Evolutionary conservation across 1,140 invertebrate genomes (phyloP).

Genomic region (Pseudomyrmex sp.): DNA sequence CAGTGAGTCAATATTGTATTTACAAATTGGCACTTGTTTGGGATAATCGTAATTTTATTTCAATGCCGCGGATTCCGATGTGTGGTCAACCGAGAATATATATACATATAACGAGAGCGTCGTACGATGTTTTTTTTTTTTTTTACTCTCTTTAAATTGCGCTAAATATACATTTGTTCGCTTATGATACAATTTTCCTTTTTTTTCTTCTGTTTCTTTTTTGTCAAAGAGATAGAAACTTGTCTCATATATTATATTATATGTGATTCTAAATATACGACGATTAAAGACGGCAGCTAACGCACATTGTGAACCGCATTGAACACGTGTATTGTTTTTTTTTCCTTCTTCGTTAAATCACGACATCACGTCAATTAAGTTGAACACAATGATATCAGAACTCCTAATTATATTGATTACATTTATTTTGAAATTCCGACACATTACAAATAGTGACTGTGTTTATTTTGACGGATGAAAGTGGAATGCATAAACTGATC

Average conservation of each 20-base stretch:
- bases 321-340: conserved; percentile 31
- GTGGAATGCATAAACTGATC: conserved; percentile 17
- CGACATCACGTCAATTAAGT: conserved; percentile 65
- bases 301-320: conserved; percentile 50
- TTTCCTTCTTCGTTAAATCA: conserved; percentile 57
- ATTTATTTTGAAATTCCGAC: conserved; percentile 34
- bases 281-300: conserved; percentile 49
- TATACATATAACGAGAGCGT: neutral
- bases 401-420: conserved; percentile 75
- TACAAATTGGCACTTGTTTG: conserved; percentile 70
- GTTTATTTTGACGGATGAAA: neutral
- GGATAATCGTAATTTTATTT: conserved; percentile 26
- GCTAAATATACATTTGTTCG: neutral
- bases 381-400: conserved; percentile 81
- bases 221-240: conserved; percentile 55
- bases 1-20: conserved; percentile 52
- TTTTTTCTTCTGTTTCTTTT: conserved; percentile 35
- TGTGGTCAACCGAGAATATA: conserved; percentile 68
- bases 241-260: conserved; percentile 60
- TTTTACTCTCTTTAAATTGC: conserved; percentile 21
- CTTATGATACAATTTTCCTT: neutral
- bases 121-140: neutral
- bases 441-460: conserved; percentile 35
- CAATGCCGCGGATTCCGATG: conserved; percentile 64
- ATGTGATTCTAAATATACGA: conserved; percentile 67